phyloP scores from a whole-genome alignment of 2,797 vertebrate species.

The Zalophus californianus region DNA sequence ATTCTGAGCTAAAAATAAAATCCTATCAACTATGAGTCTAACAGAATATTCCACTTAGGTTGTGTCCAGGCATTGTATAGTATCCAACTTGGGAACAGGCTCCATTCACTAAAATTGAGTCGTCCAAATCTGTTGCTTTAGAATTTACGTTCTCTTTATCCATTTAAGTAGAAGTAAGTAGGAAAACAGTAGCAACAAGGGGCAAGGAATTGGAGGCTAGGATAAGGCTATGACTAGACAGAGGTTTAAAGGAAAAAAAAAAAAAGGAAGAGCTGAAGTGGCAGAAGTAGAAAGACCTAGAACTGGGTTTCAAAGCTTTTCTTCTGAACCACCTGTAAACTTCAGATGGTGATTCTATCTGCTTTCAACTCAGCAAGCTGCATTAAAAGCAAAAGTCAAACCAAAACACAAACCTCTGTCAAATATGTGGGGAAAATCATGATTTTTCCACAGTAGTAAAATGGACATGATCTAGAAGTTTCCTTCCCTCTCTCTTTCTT shows the following conservation, averaged over 20 bases:
- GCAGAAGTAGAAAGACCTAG: not conserved
- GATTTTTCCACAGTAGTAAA: not conserved
- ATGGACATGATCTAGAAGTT: not conserved
- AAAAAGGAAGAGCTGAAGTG: not conserved
- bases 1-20: slow-evolving; percentile 64
- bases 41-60: slow-evolving; percentile 5
- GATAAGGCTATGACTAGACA: not conserved
- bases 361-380: slow-evolving; percentile 1
- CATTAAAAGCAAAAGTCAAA: slow-evolving; percentile 47
- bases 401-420: slow-evolving; percentile 27
- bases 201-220: not conserved
- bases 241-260: not conserved
- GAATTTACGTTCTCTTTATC: slow-evolving; percentile 48
- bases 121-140: not conserved
- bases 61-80: slow-evolving; percentile 35
- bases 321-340: not conserved
- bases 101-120: not conserved
- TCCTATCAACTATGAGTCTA: not conserved
- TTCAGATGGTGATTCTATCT: not conserved
- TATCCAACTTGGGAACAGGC: not conserved
- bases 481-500: not conserved
- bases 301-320: not conserved
- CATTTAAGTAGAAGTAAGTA: slow-evolving; percentile 42
- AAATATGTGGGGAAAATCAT: slow-evolving; percentile 2
- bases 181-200: not conserved